These are phyloP conservation scores for Phalacrocorax pelagicus DNA, from an alignment of 2,113 vertebrate species.

Conservation along the genomic window DNA sequence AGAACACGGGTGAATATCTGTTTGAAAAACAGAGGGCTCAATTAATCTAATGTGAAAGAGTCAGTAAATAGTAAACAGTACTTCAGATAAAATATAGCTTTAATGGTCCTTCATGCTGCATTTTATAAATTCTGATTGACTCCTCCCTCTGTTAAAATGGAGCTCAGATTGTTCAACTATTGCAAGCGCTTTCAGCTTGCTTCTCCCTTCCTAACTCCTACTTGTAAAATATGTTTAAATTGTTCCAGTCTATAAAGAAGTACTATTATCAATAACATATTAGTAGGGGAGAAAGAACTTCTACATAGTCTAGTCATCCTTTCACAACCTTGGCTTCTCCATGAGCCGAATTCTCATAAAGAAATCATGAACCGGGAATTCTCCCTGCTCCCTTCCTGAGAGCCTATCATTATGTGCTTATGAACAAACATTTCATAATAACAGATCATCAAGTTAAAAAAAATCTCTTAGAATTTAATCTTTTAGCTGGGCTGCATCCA, in stretches of 20 bases:
- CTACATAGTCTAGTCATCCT: neutral
- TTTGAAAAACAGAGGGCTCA: neutral
- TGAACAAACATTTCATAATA: neutral
- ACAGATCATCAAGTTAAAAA: neutral
- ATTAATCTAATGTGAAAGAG: neutral
- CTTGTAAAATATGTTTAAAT: neutral
- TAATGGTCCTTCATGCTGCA: neutral
- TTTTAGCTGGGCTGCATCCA: neutral
- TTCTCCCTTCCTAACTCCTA: neutral
- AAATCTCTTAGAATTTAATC: neutral
- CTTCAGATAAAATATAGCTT: neutral
- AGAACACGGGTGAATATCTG: constrained; percentile 85
- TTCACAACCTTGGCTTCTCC: neutral
- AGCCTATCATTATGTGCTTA: neutral
- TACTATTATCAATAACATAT: neutral
- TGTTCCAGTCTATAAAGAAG: neutral
- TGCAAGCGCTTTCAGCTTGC: neutral
- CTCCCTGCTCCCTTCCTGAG: neutral
- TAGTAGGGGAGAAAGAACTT: neutral
- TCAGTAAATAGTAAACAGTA: neutral
- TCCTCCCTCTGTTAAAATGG: neutral
- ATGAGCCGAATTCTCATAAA: constrained; percentile 1
- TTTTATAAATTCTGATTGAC: neutral
- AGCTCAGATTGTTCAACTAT: neutral
- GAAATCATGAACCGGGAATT: neutral